Evolutionary conservation across 1,140 invertebrate species (phyloP).

Genomic region (Orchesella cincta): DNA sequence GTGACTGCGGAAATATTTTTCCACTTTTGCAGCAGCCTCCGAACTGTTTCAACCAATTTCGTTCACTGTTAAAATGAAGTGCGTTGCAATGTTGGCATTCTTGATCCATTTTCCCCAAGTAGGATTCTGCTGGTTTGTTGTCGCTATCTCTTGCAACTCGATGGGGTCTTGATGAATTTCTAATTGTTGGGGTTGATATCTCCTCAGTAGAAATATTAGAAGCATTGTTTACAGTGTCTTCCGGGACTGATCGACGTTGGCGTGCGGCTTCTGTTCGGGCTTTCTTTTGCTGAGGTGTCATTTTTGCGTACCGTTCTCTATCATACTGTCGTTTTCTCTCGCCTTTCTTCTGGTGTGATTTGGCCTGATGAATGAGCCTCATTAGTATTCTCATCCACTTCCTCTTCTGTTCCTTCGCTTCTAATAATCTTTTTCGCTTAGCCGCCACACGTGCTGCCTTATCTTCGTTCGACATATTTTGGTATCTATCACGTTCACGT

Average conservation of each 20-base stretch:
- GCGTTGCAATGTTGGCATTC: not conserved
- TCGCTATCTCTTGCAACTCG: not conserved
- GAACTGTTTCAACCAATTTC: not conserved
- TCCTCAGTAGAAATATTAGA: too few relatives aligned
- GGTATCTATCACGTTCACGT: too few relatives aligned
- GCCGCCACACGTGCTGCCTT: too few relatives aligned
- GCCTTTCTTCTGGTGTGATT: too few relatives aligned
- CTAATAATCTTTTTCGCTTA: too few relatives aligned
- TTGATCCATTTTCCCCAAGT: not conserved
- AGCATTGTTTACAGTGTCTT: not conserved
- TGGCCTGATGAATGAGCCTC: too few relatives aligned
- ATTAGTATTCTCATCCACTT: too few relatives aligned
- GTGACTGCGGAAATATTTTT: not conserved
- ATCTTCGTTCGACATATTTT: too few relatives aligned
- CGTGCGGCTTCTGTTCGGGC: not conserved
- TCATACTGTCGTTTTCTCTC: too few relatives aligned
- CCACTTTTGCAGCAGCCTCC: not conserved
- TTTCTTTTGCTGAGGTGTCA: not conserved
- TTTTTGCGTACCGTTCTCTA: too few relatives aligned
- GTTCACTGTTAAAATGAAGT: not conserved
- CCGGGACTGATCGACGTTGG: not conserved
- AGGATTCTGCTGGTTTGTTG: not conserved
- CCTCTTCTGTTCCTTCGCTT: too few relatives aligned
- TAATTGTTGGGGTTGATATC: not conserved
- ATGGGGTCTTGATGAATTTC: not conserved